These are phyloP conservation scores for Coboldia fuscipes DNA, from an alignment of 1,140 invertebrate species.

Conservation along the genomic window DNA sequence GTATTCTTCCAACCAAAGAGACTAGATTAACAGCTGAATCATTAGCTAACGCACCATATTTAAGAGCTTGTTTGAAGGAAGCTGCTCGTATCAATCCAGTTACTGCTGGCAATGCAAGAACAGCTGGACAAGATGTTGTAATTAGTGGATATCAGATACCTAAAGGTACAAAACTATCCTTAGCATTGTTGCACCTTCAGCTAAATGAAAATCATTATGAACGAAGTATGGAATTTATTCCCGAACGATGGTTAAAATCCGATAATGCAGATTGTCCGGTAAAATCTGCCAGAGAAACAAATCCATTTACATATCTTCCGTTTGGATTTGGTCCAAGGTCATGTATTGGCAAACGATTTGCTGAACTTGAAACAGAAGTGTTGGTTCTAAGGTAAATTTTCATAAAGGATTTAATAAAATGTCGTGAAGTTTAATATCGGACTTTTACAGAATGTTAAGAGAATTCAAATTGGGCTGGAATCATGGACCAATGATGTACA, in stretches of 20 bases:
- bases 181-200: conserved; percentile 6
- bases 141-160: conserved; percentile 64
- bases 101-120: conserved; percentile 60
- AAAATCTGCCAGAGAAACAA: conserved; percentile 18
- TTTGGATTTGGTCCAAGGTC: conserved; percentile 37
- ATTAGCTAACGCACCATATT: conserved; percentile 21
- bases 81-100: conserved; percentile 63
- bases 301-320: conserved; percentile 37
- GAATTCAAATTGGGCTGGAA: not conserved
- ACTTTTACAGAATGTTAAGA: conserved; percentile 1
- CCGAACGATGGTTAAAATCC: conserved; percentile 48
- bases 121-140: conserved; percentile 44
- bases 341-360: conserved; percentile 23
- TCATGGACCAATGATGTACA: not conserved
- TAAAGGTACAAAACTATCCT: conserved; percentile 38
- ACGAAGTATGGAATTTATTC: conserved; percentile 39
- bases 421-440: too few species aligned
- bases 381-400: conserved; percentile 16
- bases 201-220: conserved; percentile 28
- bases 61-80: conserved; percentile 30
- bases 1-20: conserved; percentile 15
- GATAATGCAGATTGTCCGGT: conserved; percentile 5
- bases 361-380: conserved; percentile 23
- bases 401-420: too few species aligned
- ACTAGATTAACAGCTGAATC: conserved; percentile 16